A percentile compares a stretch with the other conserved stretches of the same genome.
These are phyloP conservation scores for Paracentrotus lividus DNA, from an alignment of 53 echinoderm and acorn worm species.

Conservation along the genomic window DNA sequence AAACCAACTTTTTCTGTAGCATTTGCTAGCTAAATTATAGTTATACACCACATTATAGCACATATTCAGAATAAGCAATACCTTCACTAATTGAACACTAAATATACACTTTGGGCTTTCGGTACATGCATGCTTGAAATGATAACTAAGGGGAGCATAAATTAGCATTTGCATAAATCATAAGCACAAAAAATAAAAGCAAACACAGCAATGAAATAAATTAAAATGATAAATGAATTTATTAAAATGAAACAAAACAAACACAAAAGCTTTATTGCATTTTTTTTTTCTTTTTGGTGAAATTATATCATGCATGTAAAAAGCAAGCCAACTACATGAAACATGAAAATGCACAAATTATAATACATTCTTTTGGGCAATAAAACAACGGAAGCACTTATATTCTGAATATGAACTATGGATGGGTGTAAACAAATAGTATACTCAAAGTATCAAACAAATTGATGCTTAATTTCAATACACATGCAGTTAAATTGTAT, in stretches of 20 bases:
- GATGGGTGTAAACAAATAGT: neutral
- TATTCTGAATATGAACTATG: slow-evolving; percentile 20
- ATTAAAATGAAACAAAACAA: slow-evolving; percentile 26
- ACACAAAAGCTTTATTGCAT: neutral
- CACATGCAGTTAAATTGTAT: neutral
- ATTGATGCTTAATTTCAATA: neutral
- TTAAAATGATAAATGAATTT: neutral
- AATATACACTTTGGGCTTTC: neutral
- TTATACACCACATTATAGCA: neutral
- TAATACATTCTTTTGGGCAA: neutral
- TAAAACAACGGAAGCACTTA: neutral
- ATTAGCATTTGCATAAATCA: neutral
- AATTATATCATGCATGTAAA: slow-evolving; percentile 28
- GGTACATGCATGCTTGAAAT: neutral
- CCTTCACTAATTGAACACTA: neutral
- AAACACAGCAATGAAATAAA: neutral
- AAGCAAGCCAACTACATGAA: neutral
- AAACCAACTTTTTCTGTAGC: too few species aligned
- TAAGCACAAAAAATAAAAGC: slow-evolving; percentile 36
- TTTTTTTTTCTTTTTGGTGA: neutral
- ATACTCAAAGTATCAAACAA: neutral
- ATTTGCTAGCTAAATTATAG: too few species aligned
- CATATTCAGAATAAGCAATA: neutral
- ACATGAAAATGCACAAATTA: neutral
- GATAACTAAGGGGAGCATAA: too few species aligned